A percentile compares a stretch with the other conserved stretches of the same genome.
These are phyloP conservation scores for Noctua pronuba DNA, from an alignment of 2,888 invertebrate species.

Conservation along the genomic window DNA sequence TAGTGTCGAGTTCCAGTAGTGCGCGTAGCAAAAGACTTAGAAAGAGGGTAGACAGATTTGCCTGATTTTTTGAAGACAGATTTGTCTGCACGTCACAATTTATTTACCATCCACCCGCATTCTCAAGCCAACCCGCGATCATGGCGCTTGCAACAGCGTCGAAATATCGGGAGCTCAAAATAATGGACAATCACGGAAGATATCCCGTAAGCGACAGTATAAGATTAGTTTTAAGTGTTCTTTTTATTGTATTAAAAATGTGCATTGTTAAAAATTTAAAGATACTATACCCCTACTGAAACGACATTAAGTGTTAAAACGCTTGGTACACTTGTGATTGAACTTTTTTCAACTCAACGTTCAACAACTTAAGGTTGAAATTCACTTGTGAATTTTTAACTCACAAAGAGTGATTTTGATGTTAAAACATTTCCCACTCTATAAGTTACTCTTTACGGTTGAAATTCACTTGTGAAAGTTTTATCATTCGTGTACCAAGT, in stretches of 20 bases:
- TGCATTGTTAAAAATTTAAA: slow-evolving; percentile 18
- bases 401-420: background rate
- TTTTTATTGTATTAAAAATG: background rate
- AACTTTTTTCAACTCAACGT: background rate
- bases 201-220: too few species aligned
- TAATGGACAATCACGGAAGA: too few species aligned
- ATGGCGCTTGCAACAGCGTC: too few species aligned
- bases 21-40: too few species aligned
- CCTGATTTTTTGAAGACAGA: too few species aligned
- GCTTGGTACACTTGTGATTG: background rate
- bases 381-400: background rate
- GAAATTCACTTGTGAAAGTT: background rate
- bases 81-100: too few species aligned
- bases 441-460: accelerated
- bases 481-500: background rate
- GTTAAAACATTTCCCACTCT: background rate
- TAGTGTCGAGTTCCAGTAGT: too few species aligned
- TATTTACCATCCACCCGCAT: too few species aligned
- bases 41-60: too few species aligned
- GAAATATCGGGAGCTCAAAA: too few species aligned
- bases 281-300: slow-evolving; percentile 1
- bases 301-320: background rate
- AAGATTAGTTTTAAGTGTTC: too few species aligned
- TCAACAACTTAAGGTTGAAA: background rate
- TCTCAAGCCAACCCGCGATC: too few species aligned